Base-by-base conservation (phyloP, 2,113 vertebrate species). In the Zosterops lateralis region DNA sequence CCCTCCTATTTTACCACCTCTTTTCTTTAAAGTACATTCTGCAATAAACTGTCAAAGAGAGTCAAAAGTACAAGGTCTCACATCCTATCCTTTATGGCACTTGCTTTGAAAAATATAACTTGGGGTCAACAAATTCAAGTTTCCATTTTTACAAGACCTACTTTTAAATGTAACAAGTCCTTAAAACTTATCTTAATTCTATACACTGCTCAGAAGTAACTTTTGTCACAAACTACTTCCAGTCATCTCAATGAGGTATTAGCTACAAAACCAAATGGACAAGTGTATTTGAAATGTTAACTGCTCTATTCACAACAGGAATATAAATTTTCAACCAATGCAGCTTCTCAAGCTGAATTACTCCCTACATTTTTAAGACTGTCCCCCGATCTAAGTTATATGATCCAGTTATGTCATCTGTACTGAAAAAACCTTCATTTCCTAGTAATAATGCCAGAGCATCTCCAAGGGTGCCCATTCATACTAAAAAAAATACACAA, bases 41-140 rank as follows among this genome's bases (percentile, higher is more conserved):
- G 15, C 28, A 76, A 31, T 28, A 44, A 95, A 71, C 31, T 38
- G 10, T 31, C n/a, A 57, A 12, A 64, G 13, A 65, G 71, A 29
- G 38, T 34, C 20, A 62, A 6, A 75, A 73, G 28, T n/a, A 92
- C 0, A 0, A 77, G 26, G 34, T 71, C 56, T 54, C 3, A 3
- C 65, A 86, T 19, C 4, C 68, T 56, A 8, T 10, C 21, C 48
- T 68, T 70, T n/a, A 42, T 3, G 17, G 34, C 31, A 64, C 36
- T 36, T 31, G 10, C 53, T 72, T 51, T 72, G 42, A 74, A 32
- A 74, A 84, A 58, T 9, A 8, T 26, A 34, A 76, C 56, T 58
- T 36, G 26, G 9, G 24, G 25, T 78, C 31, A 58, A 45, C 14
- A 75, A 79, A 84, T 51, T 29, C 14, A 53, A 76, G 24, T 19